Evolutionary conservation across 2,797 vertebrate genomes (phyloP).

Genomic region (Coendou prehensilis): DNA sequence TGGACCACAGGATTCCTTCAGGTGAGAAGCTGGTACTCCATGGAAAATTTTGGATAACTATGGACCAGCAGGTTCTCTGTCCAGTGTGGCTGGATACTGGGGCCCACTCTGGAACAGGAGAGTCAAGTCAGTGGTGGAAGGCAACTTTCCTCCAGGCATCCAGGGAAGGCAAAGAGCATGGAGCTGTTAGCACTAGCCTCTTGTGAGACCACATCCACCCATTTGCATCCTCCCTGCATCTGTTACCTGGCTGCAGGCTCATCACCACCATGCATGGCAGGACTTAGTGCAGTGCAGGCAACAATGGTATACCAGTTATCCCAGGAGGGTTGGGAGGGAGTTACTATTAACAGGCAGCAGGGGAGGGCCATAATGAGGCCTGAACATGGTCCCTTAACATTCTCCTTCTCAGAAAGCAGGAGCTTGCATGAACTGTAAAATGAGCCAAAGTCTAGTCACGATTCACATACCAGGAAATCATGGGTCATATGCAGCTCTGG

Average conservation of each 20-base stretch:
- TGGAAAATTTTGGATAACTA: background rate
- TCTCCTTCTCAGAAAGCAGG: background rate
- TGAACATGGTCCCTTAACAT: fast-evolving
- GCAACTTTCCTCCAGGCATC: background rate
- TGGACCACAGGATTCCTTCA: background rate
- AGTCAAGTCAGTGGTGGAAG: background rate
- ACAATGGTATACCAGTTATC: fast-evolving
- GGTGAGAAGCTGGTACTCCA: background rate
- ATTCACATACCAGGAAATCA: background rate
- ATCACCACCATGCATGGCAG: fast-evolving
- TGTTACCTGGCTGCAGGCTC: background rate
- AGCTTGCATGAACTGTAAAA: background rate
- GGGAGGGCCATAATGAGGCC: background rate
- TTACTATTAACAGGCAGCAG: background rate
- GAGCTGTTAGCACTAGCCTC: background rate
- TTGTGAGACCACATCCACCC: background rate
- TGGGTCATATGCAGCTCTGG: background rate
- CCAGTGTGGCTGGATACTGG: fast-evolving
- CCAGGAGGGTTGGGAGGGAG: background rate
- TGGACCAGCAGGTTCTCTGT: background rate
- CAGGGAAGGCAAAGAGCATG: background rate
- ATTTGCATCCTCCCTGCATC: background rate
- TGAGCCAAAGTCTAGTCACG: background rate
- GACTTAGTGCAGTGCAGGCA: background rate
- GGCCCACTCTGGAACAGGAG: background rate